Base-by-base conservation (phyloP, 2,797 vertebrate species). In the Discoglossus pictus region DNA sequence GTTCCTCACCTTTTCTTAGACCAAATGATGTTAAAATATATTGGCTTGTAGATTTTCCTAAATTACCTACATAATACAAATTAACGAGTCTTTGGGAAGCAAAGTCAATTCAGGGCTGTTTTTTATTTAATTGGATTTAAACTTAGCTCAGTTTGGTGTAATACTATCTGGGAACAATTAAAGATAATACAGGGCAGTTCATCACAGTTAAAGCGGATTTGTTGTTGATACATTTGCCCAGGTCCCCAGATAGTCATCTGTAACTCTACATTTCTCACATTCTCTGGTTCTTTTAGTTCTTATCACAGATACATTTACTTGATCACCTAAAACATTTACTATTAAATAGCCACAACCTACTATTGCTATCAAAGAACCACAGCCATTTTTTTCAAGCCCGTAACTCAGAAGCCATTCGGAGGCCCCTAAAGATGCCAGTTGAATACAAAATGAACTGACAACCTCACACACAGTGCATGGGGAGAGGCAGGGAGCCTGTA, bases 181-280 rank as follows among this genome's bases (percentile, higher is more conserved):
- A 82, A 76, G 40, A 51, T 61, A 81, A 76, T 43, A 24, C 46
- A 36, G 73, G 79, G 73, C 74, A 50, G 21, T 79, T 82, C 67
- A 82, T 82, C 79, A 87, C 67, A 79, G 34, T 71, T 75, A 78
- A 80, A 73, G 73, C 79, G 78, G 69, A 80, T 73, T 35, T 68
- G 38, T 77, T 67, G 72, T 75, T 72, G 68, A 63, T 61, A 63
- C 62, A 70, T 69, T 68, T 66, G 63, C 54, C 38, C 54, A 66
- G 68, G 70, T 78, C 62, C 78, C 65, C 51, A n/a, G 55, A 73
- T 68, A 39, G 63, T 43, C 36, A 42, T 34, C 39, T 42, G 35
- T 40, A 51, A 43, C 16, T 24, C 18, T 50, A 39, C 12, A 31
- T 31, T 31, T 31, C 27, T 31, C 27, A 31, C 27, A 4, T 31